These are phyloP conservation scores for Phrynosoma platyrhinos DNA, from an alignment of 2,113 vertebrate species.

Conservation along the genomic window DNA sequence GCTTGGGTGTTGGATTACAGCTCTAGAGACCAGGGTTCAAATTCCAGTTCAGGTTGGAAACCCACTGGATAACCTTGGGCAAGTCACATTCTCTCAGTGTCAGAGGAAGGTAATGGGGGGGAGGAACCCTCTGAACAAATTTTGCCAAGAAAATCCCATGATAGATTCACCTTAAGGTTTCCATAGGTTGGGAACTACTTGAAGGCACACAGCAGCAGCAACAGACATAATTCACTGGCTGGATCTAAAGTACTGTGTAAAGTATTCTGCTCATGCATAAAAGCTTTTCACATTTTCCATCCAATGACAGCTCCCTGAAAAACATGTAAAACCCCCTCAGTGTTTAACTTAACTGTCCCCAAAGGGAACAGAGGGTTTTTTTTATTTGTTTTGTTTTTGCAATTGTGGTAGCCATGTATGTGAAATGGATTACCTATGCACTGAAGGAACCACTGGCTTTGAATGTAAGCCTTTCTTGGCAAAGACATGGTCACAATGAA, in stretches of 20 bases:
- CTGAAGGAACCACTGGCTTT: background rate
- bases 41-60: too few species aligned
- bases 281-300: background rate
- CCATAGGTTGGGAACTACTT: too few species aligned
- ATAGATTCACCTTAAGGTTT: background rate
- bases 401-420: background rate
- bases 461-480: background rate
- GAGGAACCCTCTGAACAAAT: too few species aligned
- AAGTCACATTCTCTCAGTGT: too few species aligned
- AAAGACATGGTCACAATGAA: background rate
- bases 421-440: background rate
- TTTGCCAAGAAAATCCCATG: too few species aligned
- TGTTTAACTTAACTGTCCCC: background rate
- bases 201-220: background rate
- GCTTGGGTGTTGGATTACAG: too few species aligned
- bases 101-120: too few species aligned
- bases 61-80: too few species aligned
- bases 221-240: background rate
- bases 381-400: background rate
- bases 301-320: background rate
- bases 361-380: background rate
- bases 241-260: background rate
- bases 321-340: background rate
- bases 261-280: background rate
- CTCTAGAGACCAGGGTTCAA: too few species aligned